Evolutionary conservation across 2,113 vertebrate species (phyloP).

Genomic region (Indri indri): DNA sequence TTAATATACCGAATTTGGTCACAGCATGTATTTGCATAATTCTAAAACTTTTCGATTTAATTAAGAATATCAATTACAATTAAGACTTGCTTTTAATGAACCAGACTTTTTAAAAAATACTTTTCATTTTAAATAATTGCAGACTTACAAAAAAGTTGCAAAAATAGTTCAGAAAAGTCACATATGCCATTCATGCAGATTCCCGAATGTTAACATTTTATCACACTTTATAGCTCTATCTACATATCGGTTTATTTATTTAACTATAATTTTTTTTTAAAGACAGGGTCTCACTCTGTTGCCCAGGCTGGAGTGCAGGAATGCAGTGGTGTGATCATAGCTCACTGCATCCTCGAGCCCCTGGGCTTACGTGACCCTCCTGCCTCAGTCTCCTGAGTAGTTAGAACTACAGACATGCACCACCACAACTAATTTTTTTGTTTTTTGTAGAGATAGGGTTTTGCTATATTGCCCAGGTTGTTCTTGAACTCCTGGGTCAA

Average conservation of each 20-base stretch:
- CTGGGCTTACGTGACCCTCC: too few species aligned
- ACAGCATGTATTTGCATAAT: background rate
- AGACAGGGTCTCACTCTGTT: too few species aligned
- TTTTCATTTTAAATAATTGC: background rate
- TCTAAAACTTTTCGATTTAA: constrained; percentile 22
- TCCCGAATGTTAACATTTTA: background rate
- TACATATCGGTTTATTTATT: background rate
- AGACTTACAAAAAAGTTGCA: background rate
- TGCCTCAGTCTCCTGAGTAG: too few species aligned
- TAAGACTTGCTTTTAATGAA: background rate
- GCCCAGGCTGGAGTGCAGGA: too few species aligned
- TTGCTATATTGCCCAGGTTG: too few species aligned
- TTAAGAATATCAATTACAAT: background rate
- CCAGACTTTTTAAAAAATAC: background rate
- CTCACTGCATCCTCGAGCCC: too few species aligned
- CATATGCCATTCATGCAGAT: background rate
- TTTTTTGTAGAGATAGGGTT: too few species aligned
- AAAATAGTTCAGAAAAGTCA: background rate
- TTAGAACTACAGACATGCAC: too few species aligned
- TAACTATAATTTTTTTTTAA: background rate
- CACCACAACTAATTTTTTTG: too few species aligned
- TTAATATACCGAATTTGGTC: background rate
- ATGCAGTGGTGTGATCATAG: too few species aligned
- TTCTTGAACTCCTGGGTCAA: too few species aligned
- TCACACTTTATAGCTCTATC: background rate